These are phyloP conservation scores for Caenorhabditis brenneri DNA, from an alignment of 1,140 invertebrate species.

Conservation along the genomic window DNA sequence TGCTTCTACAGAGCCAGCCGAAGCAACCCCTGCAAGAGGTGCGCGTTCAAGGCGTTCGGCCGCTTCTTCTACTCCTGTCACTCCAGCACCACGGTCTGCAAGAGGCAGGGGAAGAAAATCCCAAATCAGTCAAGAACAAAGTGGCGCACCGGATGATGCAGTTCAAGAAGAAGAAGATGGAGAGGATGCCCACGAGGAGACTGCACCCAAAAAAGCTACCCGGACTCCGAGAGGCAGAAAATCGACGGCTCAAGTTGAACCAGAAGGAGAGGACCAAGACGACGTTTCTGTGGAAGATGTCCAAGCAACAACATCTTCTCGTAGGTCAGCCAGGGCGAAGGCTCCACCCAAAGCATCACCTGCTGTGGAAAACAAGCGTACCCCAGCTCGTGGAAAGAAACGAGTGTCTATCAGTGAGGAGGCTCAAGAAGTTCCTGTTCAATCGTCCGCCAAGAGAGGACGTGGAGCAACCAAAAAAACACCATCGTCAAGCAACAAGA, in stretches of 20 bases:
- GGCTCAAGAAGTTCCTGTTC: neutral
- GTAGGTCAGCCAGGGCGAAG: slow-evolving; percentile 11
- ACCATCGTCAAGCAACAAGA: slow-evolving; percentile 7
- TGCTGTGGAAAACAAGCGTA: neutral
- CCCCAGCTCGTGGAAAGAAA: slow-evolving; percentile 10
- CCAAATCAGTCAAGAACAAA: neutral
- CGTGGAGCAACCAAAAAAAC: neutral
- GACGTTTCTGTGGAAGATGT: neutral
- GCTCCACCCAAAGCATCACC: neutral
- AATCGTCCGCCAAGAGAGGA: neutral
- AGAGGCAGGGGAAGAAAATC: slow-evolving; percentile 4
- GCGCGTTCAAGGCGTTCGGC: neutral
- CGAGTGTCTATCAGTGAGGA: neutral
- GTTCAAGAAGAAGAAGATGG: neutral
- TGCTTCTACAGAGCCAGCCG: no score
- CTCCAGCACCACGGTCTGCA: neutral
- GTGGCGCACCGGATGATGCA: neutral
- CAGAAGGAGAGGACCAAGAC: slow-evolving; percentile 17
- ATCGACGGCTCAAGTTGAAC: no score
- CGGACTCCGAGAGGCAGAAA: no score
- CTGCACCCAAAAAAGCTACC: neutral
- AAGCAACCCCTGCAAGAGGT: neutral
- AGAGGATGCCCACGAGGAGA: neutral
- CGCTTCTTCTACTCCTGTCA: neutral
- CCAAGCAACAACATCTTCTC: slow-evolving; percentile 21